Percentiles rank a stretch among this genome's conserved stretches.
Conservation (phyloP, 1,140 invertebrate species). For the Drosophila truncata region DNA sequence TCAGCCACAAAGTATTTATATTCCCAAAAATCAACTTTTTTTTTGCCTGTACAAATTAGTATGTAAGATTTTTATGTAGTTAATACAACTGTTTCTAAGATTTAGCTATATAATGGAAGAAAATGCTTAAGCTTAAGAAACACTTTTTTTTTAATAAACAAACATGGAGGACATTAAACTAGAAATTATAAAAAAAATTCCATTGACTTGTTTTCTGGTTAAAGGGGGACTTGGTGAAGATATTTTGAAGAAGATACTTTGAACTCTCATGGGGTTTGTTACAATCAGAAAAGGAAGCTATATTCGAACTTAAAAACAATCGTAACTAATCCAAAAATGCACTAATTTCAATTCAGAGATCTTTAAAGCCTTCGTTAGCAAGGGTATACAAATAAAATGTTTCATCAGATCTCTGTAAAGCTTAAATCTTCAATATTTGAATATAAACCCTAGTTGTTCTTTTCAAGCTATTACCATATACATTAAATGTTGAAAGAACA, state of each 20-base stretch:
- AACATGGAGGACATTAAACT: slow-evolving; percentile 81
- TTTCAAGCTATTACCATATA: too few relatives aligned
- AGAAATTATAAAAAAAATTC: slow-evolving; percentile 40
- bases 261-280: too few relatives aligned
- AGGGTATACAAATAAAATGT: too few relatives aligned
- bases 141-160: slow-evolving; percentile 44
- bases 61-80: slow-evolving; percentile 65
- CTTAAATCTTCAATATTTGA: too few relatives aligned
- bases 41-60: slow-evolving; percentile 69
- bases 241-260: too few relatives aligned
- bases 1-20: slow-evolving; percentile 75
- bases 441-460: too few relatives aligned
- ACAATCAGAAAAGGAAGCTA: neutral
- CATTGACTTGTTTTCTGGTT: neutral
- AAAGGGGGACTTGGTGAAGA: neutral
- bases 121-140: slow-evolving; percentile 66
- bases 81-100: slow-evolving; percentile 35
- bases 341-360: too few relatives aligned
- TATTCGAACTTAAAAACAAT: too few relatives aligned
- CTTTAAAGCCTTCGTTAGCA: too few relatives aligned
- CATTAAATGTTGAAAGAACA: too few relatives aligned
- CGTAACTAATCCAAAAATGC: too few relatives aligned
- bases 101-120: slow-evolving; percentile 71
- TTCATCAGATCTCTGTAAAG: too few relatives aligned
- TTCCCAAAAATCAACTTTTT: slow-evolving; percentile 31